phyloP scores from a whole-genome alignment of 35 echinoderm and acorn worm genomes.

The Patiria miniata region DNA sequence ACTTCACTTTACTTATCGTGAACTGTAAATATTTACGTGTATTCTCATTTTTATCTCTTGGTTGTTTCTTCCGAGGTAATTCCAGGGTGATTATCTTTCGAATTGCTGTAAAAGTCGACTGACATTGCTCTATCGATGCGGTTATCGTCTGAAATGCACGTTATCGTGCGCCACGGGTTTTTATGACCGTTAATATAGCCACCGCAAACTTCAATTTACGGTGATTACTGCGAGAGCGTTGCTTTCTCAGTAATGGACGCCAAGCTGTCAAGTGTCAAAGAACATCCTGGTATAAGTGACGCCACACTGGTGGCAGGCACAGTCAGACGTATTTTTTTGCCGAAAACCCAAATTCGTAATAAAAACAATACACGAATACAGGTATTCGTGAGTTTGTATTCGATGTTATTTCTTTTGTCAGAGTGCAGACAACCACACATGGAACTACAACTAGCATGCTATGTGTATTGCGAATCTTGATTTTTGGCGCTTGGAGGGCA shows the following conservation, averaged over 20 bases:
- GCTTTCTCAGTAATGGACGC: neutral
- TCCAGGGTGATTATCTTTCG: constrained; percentile 3
- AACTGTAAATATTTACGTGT: constrained; percentile 23
- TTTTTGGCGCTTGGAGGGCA: too few relatives aligned
- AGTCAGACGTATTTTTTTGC: too few relatives aligned
- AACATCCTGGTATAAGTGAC: constrained; percentile 1
- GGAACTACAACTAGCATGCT: too few relatives aligned
- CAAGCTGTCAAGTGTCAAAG: neutral
- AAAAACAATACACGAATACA: too few relatives aligned
- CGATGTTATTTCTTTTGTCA: too few relatives aligned
- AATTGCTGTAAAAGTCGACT: constrained; percentile 1
- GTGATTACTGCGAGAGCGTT: neutral
- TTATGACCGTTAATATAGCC: neutral
- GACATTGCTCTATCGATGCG: neutral
- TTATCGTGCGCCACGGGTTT: neutral
- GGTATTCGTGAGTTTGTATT: too few relatives aligned
- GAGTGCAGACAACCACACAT: too few relatives aligned
- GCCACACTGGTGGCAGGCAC: neutral
- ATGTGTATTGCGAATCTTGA: too few relatives aligned
- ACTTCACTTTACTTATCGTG: constrained; percentile 7
- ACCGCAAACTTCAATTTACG: constrained; percentile 18
- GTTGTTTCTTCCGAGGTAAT: constrained; percentile 17
- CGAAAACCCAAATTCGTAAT: too few relatives aligned
- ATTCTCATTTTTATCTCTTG: constrained; percentile 9
- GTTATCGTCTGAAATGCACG: too few relatives aligned